Percentiles rank a stretch among this genome's conserved stretches.
Conservation (phyloP, 2,113 vertebrate species). For the Atrichornis clamosus region DNA sequence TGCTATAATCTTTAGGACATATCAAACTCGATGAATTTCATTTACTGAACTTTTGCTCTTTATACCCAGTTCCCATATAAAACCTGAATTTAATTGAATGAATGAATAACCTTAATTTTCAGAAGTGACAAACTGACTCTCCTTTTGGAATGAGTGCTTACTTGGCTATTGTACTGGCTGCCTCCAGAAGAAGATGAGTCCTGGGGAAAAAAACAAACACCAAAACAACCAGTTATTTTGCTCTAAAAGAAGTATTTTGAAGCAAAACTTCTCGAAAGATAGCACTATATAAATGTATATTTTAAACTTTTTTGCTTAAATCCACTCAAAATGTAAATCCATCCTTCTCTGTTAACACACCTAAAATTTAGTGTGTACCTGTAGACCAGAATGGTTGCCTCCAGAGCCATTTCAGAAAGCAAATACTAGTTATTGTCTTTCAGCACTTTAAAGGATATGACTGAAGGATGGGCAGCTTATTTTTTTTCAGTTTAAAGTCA, state of each 20-base stretch:
- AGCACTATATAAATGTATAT: background rate
- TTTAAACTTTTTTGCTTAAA: background rate
- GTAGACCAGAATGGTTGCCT: background rate
- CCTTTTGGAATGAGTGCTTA: background rate
- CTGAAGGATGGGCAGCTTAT: background rate
- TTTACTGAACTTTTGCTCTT: background rate
- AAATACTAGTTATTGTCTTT: background rate
- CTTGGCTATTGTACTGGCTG: slow-evolving; percentile 16
- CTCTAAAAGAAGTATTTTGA: background rate
- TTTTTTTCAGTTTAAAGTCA: background rate
- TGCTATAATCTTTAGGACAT: background rate
- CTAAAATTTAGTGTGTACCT: background rate
- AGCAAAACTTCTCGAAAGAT: background rate
- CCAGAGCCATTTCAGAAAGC: background rate
- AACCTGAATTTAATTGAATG: background rate
- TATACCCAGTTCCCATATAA: background rate
- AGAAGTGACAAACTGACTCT: background rate
- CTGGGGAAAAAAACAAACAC: background rate
- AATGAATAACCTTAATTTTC: background rate
- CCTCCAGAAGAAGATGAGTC: slow-evolving; percentile 21
- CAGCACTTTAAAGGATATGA: background rate
- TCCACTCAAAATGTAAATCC: background rate
- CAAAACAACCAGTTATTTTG: background rate
- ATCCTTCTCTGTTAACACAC: background rate
- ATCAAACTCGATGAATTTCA: background rate